These are phyloP conservation scores for Microctonus brassicae DNA, from an alignment of 2,888 invertebrate species.

Conservation along the genomic window DNA sequence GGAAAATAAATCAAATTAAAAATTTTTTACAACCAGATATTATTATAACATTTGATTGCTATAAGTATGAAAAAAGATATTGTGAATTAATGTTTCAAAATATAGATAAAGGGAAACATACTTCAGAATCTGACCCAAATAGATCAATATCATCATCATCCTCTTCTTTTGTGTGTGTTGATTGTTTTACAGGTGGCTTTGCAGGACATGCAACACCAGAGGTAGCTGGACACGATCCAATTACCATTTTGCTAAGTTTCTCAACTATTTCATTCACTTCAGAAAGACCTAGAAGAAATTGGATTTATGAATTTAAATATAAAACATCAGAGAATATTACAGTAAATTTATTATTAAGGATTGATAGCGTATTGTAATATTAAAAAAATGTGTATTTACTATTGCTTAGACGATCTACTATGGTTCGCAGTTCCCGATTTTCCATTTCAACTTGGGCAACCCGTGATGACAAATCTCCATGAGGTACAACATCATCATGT, in stretches of 20 bases:
- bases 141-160: slow-evolving; percentile 85
- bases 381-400: neutral
- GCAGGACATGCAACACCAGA: slow-evolving; percentile 60
- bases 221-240: slow-evolving; percentile 37
- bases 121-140: slow-evolving; percentile 85
- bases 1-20: neutral
- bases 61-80: neutral
- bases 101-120: slow-evolving; percentile 47
- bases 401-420: slow-evolving; percentile 30
- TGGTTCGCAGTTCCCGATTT: slow-evolving; percentile 70
- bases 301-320: slow-evolving; percentile 15
- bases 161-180: slow-evolving; percentile 69
- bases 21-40: slow-evolving; percentile 1
- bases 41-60: too few relatives aligned
- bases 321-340: neutral
- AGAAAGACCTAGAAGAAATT: slow-evolving; percentile 53
- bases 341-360: too few relatives aligned
- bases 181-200: slow-evolving; percentile 51
- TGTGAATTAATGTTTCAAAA: neutral
- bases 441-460: slow-evolving; percentile 74
- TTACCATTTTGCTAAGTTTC: slow-evolving; percentile 64
- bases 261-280: slow-evolving; percentile 62
- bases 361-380: slow-evolving; percentile 10
- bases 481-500: slow-evolving; percentile 72
- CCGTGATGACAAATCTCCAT: slow-evolving; percentile 73